Evolutionary conservation across 2,888 invertebrate genomes (phyloP), one percentile per base, ranked within the genome.

Genomic region (Micoletzkya japonica): DNA sequence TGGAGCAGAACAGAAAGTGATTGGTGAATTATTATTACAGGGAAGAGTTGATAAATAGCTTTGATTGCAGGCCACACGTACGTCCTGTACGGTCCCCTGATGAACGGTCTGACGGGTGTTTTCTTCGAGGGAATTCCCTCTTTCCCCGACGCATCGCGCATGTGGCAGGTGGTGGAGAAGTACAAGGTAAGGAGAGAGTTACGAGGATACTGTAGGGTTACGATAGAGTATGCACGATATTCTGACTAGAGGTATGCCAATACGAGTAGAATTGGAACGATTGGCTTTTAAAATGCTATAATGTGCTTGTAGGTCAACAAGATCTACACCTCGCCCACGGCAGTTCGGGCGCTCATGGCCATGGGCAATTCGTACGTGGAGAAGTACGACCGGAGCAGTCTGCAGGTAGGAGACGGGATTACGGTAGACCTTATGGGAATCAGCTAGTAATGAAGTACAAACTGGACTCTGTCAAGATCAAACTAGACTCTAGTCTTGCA

Each of bases 321-420:
- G 88, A 95, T 98, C 87, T 98, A 98, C 88, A 98, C 97, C 0
- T 96, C 98, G 0, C 98, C 98, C 0, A 98, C 98, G 3, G 97
- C 96, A 24, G 93, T 98, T 74, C 89, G 98, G 74, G 91, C 96
- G 1, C 90, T 99, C 32, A 95, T 95, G 93, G 95, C 94, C 86
- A 94, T 91, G 84, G 95, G 94, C 0, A 93, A 95, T 77, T 91
- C 90, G 24, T 90, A 90, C 70, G 93, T 96, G 1, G 90, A 90
- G 77, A 92, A 90, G 89, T 89, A 86, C 82, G 88, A 91, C 81
- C 84, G 91, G 72, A 88, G 89, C 39, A 36, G 44, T 2, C 58
- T 88, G 20, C n/a, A 68, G 68, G 68, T 68, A 44, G 34, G 37
- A 1, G 26, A 49, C 17, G 26, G 4, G 26, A 30, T 39, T 28